These are phyloP conservation scores for Troglohyphantes excavatus DNA, from an alignment of 2,888 invertebrate genomes.

Conservation along the genomic window DNA sequence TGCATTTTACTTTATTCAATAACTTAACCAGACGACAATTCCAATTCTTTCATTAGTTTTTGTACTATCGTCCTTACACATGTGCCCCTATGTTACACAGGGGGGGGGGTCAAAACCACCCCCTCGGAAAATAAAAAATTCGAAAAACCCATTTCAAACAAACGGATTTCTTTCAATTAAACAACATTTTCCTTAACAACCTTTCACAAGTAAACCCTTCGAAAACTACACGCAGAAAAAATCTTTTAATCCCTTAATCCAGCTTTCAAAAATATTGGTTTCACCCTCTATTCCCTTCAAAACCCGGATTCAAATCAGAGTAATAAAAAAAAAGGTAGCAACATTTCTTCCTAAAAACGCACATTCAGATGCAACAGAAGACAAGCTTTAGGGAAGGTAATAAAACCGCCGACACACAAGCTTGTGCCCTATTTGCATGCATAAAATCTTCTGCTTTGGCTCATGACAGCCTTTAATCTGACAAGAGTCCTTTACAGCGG, in stretches of 20 bases:
- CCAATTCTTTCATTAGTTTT: too few species aligned
- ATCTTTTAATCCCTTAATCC: background rate
- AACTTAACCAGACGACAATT: too few species aligned
- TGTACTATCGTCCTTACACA: too few species aligned
- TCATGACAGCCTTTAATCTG: constrained; percentile 54
- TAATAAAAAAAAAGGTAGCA: too few species aligned
- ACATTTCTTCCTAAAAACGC: too few species aligned
- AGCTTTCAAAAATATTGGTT: constrained; percentile 15
- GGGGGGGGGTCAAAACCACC: too few species aligned
- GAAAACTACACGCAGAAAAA: background rate
- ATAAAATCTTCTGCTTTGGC: constrained; percentile 27
- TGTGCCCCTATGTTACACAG: too few species aligned
- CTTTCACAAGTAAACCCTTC: background rate
- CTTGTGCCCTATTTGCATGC: constrained; percentile 59
- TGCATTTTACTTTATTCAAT: too few species aligned
- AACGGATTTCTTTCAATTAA: constrained; percentile 15
- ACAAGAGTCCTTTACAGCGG: constrained; percentile 46
- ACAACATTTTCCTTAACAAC: background rate
- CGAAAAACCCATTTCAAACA: too few species aligned
- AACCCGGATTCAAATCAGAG: constrained; percentile 35
- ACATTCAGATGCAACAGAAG: background rate
- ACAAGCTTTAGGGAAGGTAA: constrained; percentile 9
- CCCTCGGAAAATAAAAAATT: too few species aligned
- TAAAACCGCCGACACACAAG: constrained; percentile 39
- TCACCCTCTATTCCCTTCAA: constrained; percentile 6